phyloP scores from a whole-genome alignment of 37 sponge, comb jelly and placozoan species.

The Tethya wilhelma region DNA sequence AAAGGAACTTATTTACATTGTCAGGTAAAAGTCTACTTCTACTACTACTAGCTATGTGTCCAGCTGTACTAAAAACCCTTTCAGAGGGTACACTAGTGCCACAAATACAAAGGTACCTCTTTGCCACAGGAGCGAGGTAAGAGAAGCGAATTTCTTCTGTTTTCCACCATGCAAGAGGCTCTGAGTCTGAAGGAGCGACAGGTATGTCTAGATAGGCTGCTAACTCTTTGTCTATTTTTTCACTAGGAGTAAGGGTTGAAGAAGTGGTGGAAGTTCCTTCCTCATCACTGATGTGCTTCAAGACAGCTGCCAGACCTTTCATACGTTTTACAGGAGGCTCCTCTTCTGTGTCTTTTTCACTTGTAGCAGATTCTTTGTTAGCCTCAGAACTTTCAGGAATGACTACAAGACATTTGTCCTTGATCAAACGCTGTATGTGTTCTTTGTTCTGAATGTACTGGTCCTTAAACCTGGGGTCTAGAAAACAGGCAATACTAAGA shows the following conservation, averaged over 20 bases:
- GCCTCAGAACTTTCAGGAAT: background rate
- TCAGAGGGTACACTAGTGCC: no score
- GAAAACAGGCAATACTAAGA: background rate
- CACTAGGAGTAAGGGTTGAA: background rate
- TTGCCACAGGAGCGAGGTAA: no score
- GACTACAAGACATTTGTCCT: conserved; percentile 3
- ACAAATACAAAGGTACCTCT: no score
- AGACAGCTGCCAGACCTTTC: conserved; percentile 43
- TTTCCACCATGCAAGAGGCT: no score
- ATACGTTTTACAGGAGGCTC: conserved; percentile 18
- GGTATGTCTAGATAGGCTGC: no score
- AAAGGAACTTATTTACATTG: no score
- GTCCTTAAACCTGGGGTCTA: conserved; percentile 52
- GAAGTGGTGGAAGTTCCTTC: background rate
- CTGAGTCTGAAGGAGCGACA: no score
- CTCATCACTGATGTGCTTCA: conserved; percentile 17
- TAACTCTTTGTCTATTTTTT: background rate
- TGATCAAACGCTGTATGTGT: conserved; percentile 11
- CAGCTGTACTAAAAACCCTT: no score
- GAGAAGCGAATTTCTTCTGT: no score
- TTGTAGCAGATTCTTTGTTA: background rate
- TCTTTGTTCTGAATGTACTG: conserved; percentile 35
- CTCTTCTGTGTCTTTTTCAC: background rate
- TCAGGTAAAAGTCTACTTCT: no score
- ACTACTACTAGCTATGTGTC: no score